A percentile compares a stretch with the other conserved stretches of the same genome.
phyloP scores from a whole-genome alignment of 2,113 vertebrate species.

The Misgurnus anguillicaudatus region DNA sequence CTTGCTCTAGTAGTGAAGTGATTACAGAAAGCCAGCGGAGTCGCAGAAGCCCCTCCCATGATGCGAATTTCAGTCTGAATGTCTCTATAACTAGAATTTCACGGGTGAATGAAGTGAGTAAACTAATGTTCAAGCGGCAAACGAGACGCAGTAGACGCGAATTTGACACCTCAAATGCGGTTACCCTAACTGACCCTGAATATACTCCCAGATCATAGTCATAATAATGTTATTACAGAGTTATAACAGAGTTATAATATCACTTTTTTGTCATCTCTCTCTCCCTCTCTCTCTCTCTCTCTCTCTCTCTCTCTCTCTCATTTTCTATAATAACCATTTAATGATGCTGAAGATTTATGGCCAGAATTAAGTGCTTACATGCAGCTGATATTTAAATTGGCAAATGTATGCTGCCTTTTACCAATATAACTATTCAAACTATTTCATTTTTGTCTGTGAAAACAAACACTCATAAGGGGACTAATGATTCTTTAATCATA shows the following conservation, averaged over 20 bases:
- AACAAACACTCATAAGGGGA: neutral
- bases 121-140: no score
- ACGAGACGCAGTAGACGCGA: no score
- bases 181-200: neutral
- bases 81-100: no score
- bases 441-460: neutral
- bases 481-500: neutral
- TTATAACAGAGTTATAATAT: conserved; percentile 30
- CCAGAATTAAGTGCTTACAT: conserved; percentile 25
- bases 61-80: no score
- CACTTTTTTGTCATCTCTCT: neutral
- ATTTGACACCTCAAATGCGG: no score
- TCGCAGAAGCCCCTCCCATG: no score
- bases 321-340: neutral
- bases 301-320: neutral
- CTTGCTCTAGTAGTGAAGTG: no score
- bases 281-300: neutral
- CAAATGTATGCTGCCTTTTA: conserved; percentile 42
- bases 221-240: conserved; percentile 31
- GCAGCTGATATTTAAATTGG: conserved; percentile 46
- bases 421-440: conserved; percentile 20
- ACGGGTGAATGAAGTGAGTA: no score
- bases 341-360: conserved; percentile 32
- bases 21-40: no score
- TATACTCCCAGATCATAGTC: neutral